Percentiles rank a stretch among this genome's conserved stretches.
Evolutionary conservation across 2,797 vertebrate genomes (phyloP).

Genomic region (Alfaro cultratus): DNA sequence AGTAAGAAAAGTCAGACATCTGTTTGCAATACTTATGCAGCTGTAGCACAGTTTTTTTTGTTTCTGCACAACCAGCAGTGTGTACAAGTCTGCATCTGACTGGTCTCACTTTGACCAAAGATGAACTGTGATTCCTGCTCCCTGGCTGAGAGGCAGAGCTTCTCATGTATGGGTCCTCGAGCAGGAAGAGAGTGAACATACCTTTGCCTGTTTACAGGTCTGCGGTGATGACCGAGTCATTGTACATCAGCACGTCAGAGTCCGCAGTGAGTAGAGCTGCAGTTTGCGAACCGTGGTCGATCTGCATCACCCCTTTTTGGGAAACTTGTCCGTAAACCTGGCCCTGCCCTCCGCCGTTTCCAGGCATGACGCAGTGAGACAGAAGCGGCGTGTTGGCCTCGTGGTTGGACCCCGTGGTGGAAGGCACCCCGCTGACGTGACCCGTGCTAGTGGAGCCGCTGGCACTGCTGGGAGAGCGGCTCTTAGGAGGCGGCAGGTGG

Average conservation of each 20-base stretch:
- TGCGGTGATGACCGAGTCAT: slow-evolving; percentile 91
- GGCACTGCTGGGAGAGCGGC: slow-evolving; percentile 96
- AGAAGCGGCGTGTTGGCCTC: slow-evolving; percentile 96
- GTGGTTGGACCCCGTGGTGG: slow-evolving; percentile 96
- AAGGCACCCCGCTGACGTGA: slow-evolving; percentile 92
- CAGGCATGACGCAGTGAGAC: slow-evolving; percentile 90
- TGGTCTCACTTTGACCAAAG: slow-evolving; percentile 33
- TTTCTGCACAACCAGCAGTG: slow-evolving; percentile 39
- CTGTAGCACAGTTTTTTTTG: slow-evolving; percentile 45
- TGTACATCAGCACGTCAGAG: slow-evolving; percentile 87
- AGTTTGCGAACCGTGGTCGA: slow-evolving; percentile 88
- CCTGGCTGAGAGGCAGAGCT: slow-evolving; percentile 23
- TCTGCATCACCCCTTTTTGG: slow-evolving; percentile 87
- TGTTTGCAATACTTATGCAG: slow-evolving; percentile 50
- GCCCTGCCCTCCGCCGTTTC: slow-evolving; percentile 75
- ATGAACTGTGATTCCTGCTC: slow-evolving; percentile 24
- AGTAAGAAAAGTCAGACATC: slow-evolving; percentile 58
- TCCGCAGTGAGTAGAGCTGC: slow-evolving; percentile 85
- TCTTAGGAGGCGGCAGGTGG: slow-evolving; percentile 97
- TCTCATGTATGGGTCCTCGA: slow-evolving; percentile 40
- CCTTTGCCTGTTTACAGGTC: slow-evolving; percentile 83
- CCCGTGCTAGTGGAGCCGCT: slow-evolving; percentile 98
- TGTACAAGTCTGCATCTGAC: slow-evolving; percentile 26
- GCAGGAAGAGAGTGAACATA: slow-evolving; percentile 12
- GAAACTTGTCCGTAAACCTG: slow-evolving; percentile 88